Evolutionary conservation across 2,888 invertebrate genomes (phyloP).

Genomic region (Embidobia sp.): DNA sequence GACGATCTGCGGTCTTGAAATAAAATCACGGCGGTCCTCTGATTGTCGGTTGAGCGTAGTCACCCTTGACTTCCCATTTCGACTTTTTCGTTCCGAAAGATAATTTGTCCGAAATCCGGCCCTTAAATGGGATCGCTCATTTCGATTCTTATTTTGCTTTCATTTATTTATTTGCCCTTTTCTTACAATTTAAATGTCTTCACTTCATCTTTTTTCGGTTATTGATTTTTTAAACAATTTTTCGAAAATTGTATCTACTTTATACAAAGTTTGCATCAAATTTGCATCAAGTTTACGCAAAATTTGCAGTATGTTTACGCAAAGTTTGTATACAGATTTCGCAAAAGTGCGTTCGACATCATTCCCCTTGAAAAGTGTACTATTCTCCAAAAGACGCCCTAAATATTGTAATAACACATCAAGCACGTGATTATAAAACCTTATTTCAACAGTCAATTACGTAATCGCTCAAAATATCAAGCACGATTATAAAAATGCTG

Average conservation of each 20-base stretch:
- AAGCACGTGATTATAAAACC: background rate
- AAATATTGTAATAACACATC: background rate
- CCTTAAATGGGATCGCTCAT: slow-evolving; percentile 20
- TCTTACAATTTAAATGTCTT: too few species aligned
- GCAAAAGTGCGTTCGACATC: too few species aligned
- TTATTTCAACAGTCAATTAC: slow-evolving; percentile 16
- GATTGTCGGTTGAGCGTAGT: slow-evolving; percentile 72
- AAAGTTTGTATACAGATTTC: background rate
- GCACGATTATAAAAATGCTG: background rate
- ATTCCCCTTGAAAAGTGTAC: too few species aligned
- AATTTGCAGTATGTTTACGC: too few species aligned
- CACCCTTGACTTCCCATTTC: slow-evolving; percentile 60
- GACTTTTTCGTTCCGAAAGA: slow-evolving; percentile 62
- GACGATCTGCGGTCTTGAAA: slow-evolving; percentile 80
- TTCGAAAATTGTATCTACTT: too few species aligned
- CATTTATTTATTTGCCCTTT: background rate
- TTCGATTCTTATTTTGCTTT: background rate
- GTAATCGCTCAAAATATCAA: slow-evolving; percentile 1
- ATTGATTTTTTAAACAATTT: too few species aligned
- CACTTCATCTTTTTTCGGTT: too few species aligned
- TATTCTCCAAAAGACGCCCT: too few species aligned
- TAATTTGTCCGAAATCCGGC: slow-evolving; percentile 43
- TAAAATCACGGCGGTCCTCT: slow-evolving; percentile 76
- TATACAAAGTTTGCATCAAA: too few species aligned
- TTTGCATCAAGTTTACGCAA: too few species aligned